These are phyloP conservation scores for Nemoura dubitans DNA, from an alignment of 2,888 invertebrate genomes.

Conservation along the genomic window DNA sequence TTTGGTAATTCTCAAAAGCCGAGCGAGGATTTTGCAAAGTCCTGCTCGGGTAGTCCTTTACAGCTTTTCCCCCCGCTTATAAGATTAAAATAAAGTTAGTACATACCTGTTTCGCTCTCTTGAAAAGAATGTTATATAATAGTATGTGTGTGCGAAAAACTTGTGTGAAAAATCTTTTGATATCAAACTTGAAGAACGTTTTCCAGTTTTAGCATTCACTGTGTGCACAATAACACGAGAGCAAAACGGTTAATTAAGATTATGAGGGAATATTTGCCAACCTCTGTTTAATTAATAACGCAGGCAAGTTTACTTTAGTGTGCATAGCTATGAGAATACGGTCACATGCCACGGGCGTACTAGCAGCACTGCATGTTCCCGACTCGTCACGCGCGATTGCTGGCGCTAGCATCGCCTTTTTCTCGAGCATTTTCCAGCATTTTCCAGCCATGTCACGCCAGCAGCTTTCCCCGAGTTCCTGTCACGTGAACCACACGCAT, in stretches of 20 bases:
- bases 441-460: background rate
- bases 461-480: background rate
- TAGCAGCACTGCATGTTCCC: background rate
- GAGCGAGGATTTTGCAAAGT: background rate
- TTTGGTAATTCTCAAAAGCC: background rate
- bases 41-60: background rate
- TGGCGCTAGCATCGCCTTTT: background rate
- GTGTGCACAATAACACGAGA: background rate
- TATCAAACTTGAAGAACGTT: background rate
- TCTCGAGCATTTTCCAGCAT: background rate
- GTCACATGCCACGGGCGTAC: background rate
- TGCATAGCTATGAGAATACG: background rate
- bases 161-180: conserved; percentile 9
- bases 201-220: background rate
- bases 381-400: no score
- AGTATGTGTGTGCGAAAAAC: background rate
- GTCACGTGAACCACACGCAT: background rate
- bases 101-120: background rate
- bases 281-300: conserved; percentile 7
- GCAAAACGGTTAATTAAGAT: conserved; percentile 7
- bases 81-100: background rate
- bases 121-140: background rate
- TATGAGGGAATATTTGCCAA: background rate
- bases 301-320: background rate
- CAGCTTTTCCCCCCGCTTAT: background rate